phyloP scores from a whole-genome alignment of 2,113 vertebrate species.

The Cyprinus carpio region DNA sequence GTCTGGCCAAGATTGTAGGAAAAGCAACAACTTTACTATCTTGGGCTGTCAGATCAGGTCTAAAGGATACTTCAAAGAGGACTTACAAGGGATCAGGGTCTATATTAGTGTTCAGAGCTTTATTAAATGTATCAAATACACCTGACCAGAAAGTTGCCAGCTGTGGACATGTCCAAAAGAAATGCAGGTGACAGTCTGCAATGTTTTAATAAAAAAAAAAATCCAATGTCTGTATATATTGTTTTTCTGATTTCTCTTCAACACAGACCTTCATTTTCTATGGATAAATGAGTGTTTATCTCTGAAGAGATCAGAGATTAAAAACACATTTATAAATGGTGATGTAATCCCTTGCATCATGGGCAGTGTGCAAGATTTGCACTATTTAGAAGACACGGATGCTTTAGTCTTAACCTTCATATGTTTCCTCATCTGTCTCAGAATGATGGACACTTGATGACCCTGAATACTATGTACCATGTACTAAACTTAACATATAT shows the following conservation, averaged over 20 bases:
- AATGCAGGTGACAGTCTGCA: too few species aligned
- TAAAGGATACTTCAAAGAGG: too few species aligned
- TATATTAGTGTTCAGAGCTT: too few species aligned
- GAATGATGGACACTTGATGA: background rate
- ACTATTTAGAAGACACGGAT: background rate
- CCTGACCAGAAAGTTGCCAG: background rate
- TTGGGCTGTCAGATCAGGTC: too few species aligned
- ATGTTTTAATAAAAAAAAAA: background rate
- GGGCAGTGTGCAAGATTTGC: background rate
- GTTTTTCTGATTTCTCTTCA: background rate
- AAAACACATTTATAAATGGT: background rate
- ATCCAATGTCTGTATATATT: background rate
- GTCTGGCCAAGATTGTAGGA: too few species aligned
- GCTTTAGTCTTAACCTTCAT: background rate
- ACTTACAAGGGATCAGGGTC: too few species aligned
- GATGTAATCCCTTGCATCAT: background rate
- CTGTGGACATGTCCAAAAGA: too few species aligned
- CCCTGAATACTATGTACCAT: background rate
- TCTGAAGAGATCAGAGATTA: slow-evolving; percentile 13
- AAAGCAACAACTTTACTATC: too few species aligned
- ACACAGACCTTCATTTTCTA: background rate
- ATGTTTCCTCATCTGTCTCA: background rate
- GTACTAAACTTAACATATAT: background rate
- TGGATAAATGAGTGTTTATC: background rate
- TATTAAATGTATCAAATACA: background rate